Evolutionary conservation across 2,888 invertebrate genomes (phyloP), one percentile per base, ranked within the genome.

Genomic region (Sinotaia quadrata): DNA sequence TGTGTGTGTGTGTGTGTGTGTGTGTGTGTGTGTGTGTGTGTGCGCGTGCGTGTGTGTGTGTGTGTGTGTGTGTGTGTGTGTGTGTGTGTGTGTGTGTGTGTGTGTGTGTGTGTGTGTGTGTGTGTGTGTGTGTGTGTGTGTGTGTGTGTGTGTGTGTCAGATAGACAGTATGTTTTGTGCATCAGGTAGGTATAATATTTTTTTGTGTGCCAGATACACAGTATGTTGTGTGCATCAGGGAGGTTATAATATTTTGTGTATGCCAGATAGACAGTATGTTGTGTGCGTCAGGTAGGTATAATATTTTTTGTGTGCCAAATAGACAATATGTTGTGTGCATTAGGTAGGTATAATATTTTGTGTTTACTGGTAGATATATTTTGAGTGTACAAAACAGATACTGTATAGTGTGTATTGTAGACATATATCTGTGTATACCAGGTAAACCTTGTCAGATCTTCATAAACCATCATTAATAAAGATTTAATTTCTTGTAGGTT

Each of bases 1-100:
- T 49, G 49, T 49, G 49, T 49, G 49, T 49, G 49, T 49, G 49
- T 49, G 49, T 49, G 49, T 49, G 49, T 49, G 49, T 49, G 49
- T 49, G 49, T 49, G 49, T 49, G 49, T 49, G 49, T 49, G 49
- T 49, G 49, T 49, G 49, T 49, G 49, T 49, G 49, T 49, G 49
- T 49, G 49, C 24, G 49, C 24, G 49, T 49, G 49, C 24, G 49
- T 49, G 49, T 49, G 49, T 49, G 49, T 49, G 49, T 49, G 49
- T 49, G 49, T 49, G 49, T 49, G 49, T 49, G 49, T 49, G 49
- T 7, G 7, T 49, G 4, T 21, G 24, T 21, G 15, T 12, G 21
- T 5, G 5, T n/a, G 49, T 49, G 49, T 49, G 49, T 18, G 49
- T 49, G 49, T 18, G 49, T 49, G 49, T 49, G 49, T 49, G 49